Conservation (phyloP, 2,113 vertebrate genomes). For the Bettongia penicillata region DNA sequence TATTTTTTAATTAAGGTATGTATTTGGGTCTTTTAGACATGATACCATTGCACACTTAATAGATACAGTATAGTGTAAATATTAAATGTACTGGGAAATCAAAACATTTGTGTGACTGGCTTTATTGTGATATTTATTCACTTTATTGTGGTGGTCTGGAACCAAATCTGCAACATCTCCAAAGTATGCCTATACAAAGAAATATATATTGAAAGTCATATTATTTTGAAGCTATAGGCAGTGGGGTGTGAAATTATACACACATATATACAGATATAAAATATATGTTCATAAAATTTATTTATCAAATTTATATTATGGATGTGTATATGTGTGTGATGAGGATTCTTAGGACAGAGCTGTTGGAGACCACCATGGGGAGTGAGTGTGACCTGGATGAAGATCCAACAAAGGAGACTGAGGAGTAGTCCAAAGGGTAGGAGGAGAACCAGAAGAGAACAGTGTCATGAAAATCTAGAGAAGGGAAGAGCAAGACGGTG, state of each 20-base stretch:
- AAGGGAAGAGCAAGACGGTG: background rate
- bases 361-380: background rate
- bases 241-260: background rate
- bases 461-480: background rate
- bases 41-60: background rate
- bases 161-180: background rate
- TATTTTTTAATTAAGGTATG: background rate
- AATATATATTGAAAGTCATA: background rate
- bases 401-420: background rate
- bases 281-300: no score
- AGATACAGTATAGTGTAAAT: background rate
- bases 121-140: background rate
- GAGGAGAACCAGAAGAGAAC: background rate
- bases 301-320: no score
- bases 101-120: background rate
- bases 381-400: background rate
- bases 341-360: background rate
- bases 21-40: background rate
- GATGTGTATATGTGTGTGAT: no score
- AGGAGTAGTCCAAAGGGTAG: background rate
- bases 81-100: background rate
- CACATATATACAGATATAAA: no score
- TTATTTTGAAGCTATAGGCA: background rate
- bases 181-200: background rate
- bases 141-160: background rate